phyloP scores from a whole-genome alignment of 1,140 invertebrate species.

The Periplaneta americana region DNA sequence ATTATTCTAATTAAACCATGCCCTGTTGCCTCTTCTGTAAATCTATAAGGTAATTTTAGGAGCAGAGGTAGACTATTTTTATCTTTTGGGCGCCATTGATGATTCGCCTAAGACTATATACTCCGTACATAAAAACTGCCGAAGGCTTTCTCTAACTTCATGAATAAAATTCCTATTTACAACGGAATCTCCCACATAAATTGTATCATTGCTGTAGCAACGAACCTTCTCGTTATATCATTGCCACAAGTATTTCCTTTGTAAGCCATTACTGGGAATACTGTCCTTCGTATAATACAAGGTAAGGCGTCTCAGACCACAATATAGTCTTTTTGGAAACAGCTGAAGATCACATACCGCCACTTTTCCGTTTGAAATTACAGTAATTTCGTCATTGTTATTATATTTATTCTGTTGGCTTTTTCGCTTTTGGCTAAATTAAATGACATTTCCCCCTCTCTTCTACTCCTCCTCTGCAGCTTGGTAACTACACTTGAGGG shows the following conservation, averaged over 20 bases:
- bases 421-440: conserved; percentile 6
- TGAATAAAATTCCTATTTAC: background rate
- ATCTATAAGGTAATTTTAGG: background rate
- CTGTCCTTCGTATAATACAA: no score
- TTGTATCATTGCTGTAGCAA: background rate
- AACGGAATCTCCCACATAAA: background rate
- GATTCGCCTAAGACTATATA: background rate
- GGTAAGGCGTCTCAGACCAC: no score
- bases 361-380: background rate
- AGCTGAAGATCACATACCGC: background rate
- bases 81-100: background rate
- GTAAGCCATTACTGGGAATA: background rate
- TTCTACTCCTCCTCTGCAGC: no score
- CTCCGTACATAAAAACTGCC: background rate
- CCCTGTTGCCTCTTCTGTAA: background rate
- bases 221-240: background rate
- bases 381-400: background rate
- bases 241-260: background rate
- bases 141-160: background rate
- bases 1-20: background rate
- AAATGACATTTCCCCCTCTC: conserved; percentile 1
- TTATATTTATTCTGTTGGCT: no score
- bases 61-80: no score
- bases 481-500: background rate
- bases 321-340: background rate